Percentiles rank a stretch among this genome's conserved stretches.
Conservation (phyloP, 2,888 invertebrate species). For the Vannuccia rotundouncinata region DNA sequence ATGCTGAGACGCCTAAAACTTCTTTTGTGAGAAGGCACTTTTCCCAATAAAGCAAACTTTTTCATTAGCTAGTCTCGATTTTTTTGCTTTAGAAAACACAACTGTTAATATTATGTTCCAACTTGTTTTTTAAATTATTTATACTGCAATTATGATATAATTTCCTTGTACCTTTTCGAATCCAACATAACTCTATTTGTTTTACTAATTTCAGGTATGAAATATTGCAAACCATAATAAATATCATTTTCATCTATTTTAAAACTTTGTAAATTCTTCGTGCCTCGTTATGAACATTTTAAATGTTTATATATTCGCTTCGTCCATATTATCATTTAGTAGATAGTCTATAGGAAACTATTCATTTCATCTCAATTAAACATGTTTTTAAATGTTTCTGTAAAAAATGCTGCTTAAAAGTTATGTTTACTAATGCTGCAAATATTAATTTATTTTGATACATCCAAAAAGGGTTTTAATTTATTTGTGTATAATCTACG, state of each 20-base stretch:
- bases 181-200: neutral
- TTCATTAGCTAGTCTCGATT: too few species aligned
- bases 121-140: neutral
- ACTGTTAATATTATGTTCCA: neutral
- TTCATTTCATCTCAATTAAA: constrained; percentile 9
- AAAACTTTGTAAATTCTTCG: neutral
- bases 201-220: constrained; percentile 18
- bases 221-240: neutral
- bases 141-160: neutral
- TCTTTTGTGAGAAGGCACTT: too few species aligned
- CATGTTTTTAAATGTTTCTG: neutral
- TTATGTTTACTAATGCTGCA: neutral
- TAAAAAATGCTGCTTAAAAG: neutral
- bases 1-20: too few species aligned
- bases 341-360: constrained; percentile 2
- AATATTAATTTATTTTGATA: neutral
- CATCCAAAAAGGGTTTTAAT: neutral
- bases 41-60: too few species aligned
- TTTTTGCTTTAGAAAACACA: too few species aligned
- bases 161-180: neutral
- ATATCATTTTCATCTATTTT: neutral
- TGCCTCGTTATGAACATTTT: neutral
- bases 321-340: neutral
- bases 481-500: constrained; percentile 1
- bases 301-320: neutral